Conservation (phyloP, 1,140 invertebrate species). For the Coptotermes formosanus region DNA sequence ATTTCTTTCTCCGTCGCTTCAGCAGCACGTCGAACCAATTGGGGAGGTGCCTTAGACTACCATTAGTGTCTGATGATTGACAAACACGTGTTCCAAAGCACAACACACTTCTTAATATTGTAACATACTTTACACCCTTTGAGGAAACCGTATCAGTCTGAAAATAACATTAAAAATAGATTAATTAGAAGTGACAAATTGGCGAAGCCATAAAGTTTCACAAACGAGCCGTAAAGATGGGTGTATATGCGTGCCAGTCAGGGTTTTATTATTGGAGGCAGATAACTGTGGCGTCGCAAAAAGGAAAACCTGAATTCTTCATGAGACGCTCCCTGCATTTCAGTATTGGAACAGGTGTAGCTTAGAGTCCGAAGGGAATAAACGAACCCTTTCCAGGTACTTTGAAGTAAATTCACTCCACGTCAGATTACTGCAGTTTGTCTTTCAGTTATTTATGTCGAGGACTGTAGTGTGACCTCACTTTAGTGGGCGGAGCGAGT, state of each 20-base stretch:
- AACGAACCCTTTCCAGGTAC: too few species aligned
- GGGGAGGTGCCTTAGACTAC: neutral
- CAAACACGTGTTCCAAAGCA: neutral
- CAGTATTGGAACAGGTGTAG: too few species aligned
- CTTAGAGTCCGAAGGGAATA: too few species aligned
- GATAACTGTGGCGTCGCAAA: neutral
- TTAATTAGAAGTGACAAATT: slow-evolving; percentile 5
- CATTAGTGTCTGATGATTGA: neutral
- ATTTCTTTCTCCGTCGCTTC: too few species aligned
- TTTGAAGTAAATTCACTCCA: too few species aligned
- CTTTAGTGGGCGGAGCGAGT: too few species aligned
- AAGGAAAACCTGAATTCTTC: neutral
- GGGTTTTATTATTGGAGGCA: neutral
- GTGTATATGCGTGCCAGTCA: neutral
- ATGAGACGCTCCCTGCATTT: neutral
- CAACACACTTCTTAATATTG: neutral
- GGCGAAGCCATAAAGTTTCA: neutral
- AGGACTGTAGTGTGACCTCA: too few species aligned
- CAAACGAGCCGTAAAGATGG: neutral
- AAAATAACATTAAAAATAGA: neutral
- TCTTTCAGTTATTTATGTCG: too few species aligned
- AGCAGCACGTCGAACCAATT: too few species aligned
- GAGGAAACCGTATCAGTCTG: neutral
- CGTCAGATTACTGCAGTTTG: too few species aligned
- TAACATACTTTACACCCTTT: neutral